Conservation (phyloP, 1,140 invertebrate species). For the Amphibalanus amphitrite region DNA sequence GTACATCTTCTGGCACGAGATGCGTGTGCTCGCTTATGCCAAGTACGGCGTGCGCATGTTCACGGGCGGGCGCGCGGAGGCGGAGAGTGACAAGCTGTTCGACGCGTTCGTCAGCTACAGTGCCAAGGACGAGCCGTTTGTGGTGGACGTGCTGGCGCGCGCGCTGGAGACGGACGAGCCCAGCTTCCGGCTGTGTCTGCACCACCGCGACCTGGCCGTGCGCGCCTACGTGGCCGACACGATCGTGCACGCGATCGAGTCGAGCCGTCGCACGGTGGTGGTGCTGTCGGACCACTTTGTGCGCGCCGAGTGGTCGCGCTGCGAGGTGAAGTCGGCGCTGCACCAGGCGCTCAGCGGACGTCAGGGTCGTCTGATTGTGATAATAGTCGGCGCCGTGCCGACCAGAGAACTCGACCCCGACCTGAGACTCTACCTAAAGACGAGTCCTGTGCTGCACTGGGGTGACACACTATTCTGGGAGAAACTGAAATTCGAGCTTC, state of each 20-base stretch:
- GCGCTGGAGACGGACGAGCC: constrained; percentile 65
- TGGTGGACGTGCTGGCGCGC: constrained; percentile 58
- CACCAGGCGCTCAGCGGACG: constrained; percentile 19
- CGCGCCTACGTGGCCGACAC: constrained; percentile 52
- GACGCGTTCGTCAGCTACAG: constrained; percentile 87
- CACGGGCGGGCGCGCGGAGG: constrained; percentile 26
- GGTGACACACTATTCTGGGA: constrained; percentile 18
- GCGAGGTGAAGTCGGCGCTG: constrained; percentile 25
- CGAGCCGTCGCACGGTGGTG: constrained; percentile 57
- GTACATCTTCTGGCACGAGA: constrained; percentile 49
- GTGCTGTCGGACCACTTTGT: constrained; percentile 84
- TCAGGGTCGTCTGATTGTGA: constrained; percentile 14
- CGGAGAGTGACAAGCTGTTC: constrained; percentile 48
- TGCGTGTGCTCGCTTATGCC: constrained; percentile 23
- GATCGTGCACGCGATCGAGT: constrained; percentile 35
- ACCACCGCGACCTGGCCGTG: constrained; percentile 33
- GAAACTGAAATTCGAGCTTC: constrained; percentile 15
- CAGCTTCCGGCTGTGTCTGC: constrained; percentile 28
- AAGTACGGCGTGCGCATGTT: constrained; percentile 47
- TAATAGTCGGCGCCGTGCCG: constrained; percentile 15
- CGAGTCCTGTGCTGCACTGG: constrained; percentile 15
- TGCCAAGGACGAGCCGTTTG: constrained; percentile 77
- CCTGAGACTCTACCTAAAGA: constrained; percentile 13
- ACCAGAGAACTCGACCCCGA: constrained; percentile 17
- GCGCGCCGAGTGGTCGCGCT: constrained; percentile 31